Conservation (phyloP, 2,888 invertebrate species). For the Artemia sp. region DNA sequence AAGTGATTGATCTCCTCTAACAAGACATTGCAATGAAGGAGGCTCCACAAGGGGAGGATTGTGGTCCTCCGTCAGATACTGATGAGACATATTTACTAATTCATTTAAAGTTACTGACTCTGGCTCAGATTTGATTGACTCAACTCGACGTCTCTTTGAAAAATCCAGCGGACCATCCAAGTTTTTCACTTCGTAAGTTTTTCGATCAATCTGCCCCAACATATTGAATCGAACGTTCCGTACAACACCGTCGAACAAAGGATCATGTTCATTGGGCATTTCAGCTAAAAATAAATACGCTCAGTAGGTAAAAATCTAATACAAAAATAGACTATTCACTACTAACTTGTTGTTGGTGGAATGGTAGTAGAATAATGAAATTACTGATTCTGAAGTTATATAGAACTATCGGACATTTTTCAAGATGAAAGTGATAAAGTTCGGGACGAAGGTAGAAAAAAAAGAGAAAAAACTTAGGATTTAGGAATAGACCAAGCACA, state of each 20-base stretch:
- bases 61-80: background rate
- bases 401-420: too few relatives aligned
- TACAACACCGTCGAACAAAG: background rate
- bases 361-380: too few relatives aligned
- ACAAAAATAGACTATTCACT: too few relatives aligned
- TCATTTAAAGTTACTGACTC: background rate
- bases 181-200: background rate
- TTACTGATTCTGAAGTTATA: too few relatives aligned
- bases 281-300: too few relatives aligned
- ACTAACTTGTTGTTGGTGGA: too few relatives aligned
- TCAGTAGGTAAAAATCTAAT: too few relatives aligned
- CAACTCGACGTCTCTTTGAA: background rate
- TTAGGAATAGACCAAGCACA: too few relatives aligned
- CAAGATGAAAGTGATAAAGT: too few relatives aligned
- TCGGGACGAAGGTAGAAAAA: too few relatives aligned
- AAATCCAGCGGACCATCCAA: background rate
- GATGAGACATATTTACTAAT: background rate
- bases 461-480: too few relatives aligned
- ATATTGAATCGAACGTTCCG: constrained; percentile 12
- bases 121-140: background rate
- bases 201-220: constrained; percentile 4
- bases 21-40: background rate
- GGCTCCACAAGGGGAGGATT: background rate
- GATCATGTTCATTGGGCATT: too few relatives aligned
- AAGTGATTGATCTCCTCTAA: background rate